phyloP scores from a whole-genome alignment of 2,888 invertebrate genomes.

The Oligia strigilis region DNA sequence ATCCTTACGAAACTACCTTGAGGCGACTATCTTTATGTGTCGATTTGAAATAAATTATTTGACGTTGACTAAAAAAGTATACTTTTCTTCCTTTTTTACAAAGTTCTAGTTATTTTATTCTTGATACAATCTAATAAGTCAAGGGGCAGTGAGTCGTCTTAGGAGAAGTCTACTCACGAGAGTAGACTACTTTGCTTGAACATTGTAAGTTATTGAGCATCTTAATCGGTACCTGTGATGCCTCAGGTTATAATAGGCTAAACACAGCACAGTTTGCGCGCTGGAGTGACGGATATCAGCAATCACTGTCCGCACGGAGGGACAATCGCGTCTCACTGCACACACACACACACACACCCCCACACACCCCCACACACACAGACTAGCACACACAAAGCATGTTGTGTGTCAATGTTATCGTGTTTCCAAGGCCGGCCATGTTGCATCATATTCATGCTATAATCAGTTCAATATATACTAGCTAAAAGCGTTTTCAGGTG shows the following conservation, averaged over 20 bases:
- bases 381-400: neutral
- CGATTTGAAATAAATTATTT: too few relatives aligned
- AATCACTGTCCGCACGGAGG: neutral
- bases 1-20: too few relatives aligned
- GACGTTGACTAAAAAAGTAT: too few relatives aligned
- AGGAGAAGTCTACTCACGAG: too few relatives aligned
- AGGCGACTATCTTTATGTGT: too few relatives aligned
- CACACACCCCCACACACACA: too few relatives aligned
- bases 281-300: neutral
- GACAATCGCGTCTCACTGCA: neutral
- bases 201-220: neutral
- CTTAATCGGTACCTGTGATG: neutral
- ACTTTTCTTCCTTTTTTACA: neutral
- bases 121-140: neutral
- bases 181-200: neutral
- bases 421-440: constrained; percentile 17
- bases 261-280: too few relatives aligned
- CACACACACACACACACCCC: neutral
- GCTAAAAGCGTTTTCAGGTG: neutral
- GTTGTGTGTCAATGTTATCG: constrained; percentile 29
- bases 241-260: neutral
- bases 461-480: neutral
- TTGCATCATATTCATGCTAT: constrained; percentile 2
- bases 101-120: neutral
- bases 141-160: too few relatives aligned